Percentiles rank a stretch among this genome's conserved stretches.
phyloP scores from a whole-genome alignment of 2,888 invertebrate species.

The Lasioglossum vierecki region DNA sequence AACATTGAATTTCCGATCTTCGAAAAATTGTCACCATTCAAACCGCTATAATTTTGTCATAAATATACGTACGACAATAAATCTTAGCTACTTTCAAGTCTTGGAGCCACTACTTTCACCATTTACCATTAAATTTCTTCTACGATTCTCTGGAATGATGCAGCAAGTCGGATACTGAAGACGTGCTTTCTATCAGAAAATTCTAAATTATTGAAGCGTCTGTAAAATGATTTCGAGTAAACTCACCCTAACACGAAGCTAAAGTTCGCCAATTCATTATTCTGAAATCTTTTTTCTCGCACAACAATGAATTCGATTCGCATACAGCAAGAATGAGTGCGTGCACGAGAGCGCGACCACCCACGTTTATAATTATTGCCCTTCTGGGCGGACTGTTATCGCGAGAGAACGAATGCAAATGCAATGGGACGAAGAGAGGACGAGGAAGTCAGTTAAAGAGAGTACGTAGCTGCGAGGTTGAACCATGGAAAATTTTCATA shows the following conservation, averaged over 20 bases:
- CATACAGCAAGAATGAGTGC: constrained; percentile 1
- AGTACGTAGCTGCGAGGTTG: constrained; percentile 12
- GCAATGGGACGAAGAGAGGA: not conserved
- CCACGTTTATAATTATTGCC: constrained; percentile 49
- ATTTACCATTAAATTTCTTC: not conserved
- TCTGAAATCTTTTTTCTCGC: not conserved
- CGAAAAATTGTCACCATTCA: not conserved
- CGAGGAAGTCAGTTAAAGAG: not conserved
- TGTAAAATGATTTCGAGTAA: not conserved
- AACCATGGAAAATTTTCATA: constrained; percentile 55
- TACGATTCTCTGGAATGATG: not conserved
- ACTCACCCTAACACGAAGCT: too few relatives aligned
- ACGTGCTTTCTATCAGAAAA: not conserved
- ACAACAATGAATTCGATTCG: constrained; percentile 32
- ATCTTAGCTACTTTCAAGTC: not conserved
- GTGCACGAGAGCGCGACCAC: constrained; percentile 15
- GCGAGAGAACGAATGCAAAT: constrained; percentile 63
- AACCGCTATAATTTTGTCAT: not conserved
- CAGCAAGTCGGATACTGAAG: not conserved
- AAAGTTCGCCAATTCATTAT: not conserved
- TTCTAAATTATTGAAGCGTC: not conserved
- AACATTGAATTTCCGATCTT: not conserved
- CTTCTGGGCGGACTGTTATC: constrained; percentile 56
- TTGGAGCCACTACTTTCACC: not conserved
- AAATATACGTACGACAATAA: not conserved